Evolutionary conservation across 2,888 invertebrate species (phyloP), one percentile per base, ranked within the genome.

Genomic region (Lasioglossum pauxillum): DNA sequence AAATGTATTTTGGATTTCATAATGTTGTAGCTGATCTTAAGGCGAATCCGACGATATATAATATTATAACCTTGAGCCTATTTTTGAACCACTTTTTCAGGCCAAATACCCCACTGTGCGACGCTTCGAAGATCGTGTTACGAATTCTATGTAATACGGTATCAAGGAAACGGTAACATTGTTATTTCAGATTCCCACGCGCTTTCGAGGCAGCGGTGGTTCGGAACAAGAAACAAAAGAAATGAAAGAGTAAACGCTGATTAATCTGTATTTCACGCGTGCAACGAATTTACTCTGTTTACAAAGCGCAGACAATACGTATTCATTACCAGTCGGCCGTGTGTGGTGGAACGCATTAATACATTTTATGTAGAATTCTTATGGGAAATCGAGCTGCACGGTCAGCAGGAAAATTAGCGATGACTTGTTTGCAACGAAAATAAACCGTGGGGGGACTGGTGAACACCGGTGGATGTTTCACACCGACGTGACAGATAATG

Each of bases 371-470:
- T 71, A 72, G 64, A 75, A 85, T 85, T 85, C 85, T 85, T 85
- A 85, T 81, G 85, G 85, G 85, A 85, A 85, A 83, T 85, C 85
- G 85, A 35, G 73, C 60, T 64, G 60, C 44, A 78, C 31, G 85
- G 69, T 44, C 60, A 67, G 77, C 78, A 60, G 35, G 77, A 85
- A 80, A 85, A 85, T 85, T 85, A 85, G 69, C 85, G 85, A 80
- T 80, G 85, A 85, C 80, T 85, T 84, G 84, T 84, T 84, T 78
- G 77, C 77, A 35, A 23, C 46, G 77, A 46, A 57, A 83, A 83
- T 78, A 84, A 84, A 84, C 74, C 49, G 69, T n/a, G 1, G 35
- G n/a, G 35, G 60, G 64, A 49, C 14, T 19, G 35, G 23, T 2
- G 41, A 12, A 8, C 14, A 5, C 67, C 46, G 67, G 77, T 46